Evolutionary conservation across 2,797 vertebrate species (phyloP).

Genomic region (Microctenopoma steveboyesi): DNA sequence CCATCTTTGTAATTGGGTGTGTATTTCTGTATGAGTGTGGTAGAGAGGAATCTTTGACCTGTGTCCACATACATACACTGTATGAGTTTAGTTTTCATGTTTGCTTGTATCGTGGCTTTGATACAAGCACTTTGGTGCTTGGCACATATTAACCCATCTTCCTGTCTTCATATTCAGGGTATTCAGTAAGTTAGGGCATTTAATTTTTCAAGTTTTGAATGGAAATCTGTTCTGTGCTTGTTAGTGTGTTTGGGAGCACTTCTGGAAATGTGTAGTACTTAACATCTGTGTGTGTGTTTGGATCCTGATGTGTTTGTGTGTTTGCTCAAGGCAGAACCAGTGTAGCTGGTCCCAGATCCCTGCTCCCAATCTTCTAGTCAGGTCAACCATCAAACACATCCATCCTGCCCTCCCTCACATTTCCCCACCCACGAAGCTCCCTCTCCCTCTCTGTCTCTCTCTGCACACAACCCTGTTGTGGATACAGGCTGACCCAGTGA

Average conservation of each 20-base stretch:
- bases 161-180: slow-evolving; percentile 14
- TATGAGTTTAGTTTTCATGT: slow-evolving; percentile 17
- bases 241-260: slow-evolving; percentile 16
- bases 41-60: slow-evolving; percentile 27
- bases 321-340: slow-evolving; percentile 74
- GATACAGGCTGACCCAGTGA: slow-evolving; percentile 73
- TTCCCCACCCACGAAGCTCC: slow-evolving; percentile 67
- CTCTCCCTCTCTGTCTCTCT: slow-evolving; percentile 39
- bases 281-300: slow-evolving; percentile 51
- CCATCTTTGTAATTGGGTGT: slow-evolving; percentile 54
- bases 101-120: background rate
- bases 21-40: slow-evolving; percentile 33
- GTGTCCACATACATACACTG: slow-evolving; percentile 27
- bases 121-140: slow-evolving; percentile 5
- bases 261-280: slow-evolving; percentile 27
- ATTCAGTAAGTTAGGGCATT: slow-evolving; percentile 2
- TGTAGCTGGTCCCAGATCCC: slow-evolving; percentile 81
- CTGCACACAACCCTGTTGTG: slow-evolving; percentile 65
- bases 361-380: slow-evolving; percentile 98
- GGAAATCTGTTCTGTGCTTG: slow-evolving; percentile 18
- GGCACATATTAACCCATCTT: slow-evolving; percentile 19
- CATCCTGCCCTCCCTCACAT: slow-evolving; percentile 81
- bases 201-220: slow-evolving; percentile 42
- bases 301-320: slow-evolving; percentile 62
- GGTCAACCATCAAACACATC: slow-evolving; percentile 97